Base-by-base conservation (phyloP, 35 echinoderm and acorn worm species). In the Eucidaris tribuloides region DNA sequence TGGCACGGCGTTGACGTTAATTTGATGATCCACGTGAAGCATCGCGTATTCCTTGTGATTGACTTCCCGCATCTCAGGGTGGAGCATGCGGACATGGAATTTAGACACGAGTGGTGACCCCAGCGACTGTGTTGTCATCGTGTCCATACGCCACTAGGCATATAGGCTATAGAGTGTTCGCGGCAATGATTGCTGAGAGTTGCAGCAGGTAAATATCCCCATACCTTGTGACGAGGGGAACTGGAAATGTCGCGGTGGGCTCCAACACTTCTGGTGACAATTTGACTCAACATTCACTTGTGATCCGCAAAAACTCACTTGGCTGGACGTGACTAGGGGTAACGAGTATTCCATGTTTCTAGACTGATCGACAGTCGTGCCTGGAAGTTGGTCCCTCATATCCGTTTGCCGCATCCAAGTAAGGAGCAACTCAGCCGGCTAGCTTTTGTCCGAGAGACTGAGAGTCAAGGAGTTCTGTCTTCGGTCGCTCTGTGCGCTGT, bases 291-390 rank as follows among this genome's bases (percentile, higher is more conserved):
- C 85, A 62, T 92, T 89, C n/a, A n/a, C 55, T 85, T 97, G 24
- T 81, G 91, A 59, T 97, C 94, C 7, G 94, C 94, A 89, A 97
- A n/a, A n/a, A 97, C 66, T 91, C 94, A 82, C 94, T 97, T 3
- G 94, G 94, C 35, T 89, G 94, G 50, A n/a, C n/a, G 89, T 87
- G 27, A 97, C 84, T 42, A 97, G 70, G 62, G 89, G 94, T 57
- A 89, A 62, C 34, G 86, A 81, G 18, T 78, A 94, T 31, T 88
- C 85, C 23, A 60, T 79, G 17, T 58, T 84, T 41, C 44, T 42
- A 13, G 46, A 42, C 40, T 84, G 62, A 38, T 74, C 68, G 9
- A 52, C 48, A 35, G 68, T 33, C 20, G 68, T 33, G 68, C 28
- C 25, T 14, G 68, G 68, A n/a, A 74, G 68, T 19, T 65, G 29